Evolutionary conservation across 2,797 vertebrate species (phyloP).

Genomic region (Psittacula derbiana): DNA sequence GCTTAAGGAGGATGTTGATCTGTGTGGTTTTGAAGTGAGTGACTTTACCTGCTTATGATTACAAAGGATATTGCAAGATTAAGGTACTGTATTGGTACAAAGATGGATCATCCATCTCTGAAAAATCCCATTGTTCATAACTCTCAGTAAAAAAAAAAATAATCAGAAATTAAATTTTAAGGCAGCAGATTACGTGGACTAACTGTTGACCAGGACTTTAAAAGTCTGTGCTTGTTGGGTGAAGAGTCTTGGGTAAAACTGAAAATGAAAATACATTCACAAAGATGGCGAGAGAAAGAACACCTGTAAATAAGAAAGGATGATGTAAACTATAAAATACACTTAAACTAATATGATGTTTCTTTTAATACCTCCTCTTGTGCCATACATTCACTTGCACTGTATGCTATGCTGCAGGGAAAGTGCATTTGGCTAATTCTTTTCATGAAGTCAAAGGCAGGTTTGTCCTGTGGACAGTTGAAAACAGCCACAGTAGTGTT

Average conservation of each 20-base stretch:
- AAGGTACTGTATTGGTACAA: neutral
- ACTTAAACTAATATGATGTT: neutral
- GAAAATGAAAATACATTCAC: slow-evolving; percentile 2
- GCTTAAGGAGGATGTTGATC: neutral
- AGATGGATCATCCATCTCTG: neutral
- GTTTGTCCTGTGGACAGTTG: rapidly evolving
- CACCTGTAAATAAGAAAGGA: neutral
- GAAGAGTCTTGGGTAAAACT: neutral
- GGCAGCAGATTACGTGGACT: neutral
- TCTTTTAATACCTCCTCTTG: neutral
- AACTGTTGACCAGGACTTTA: neutral
- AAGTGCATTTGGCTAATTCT: neutral
- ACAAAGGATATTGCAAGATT: neutral
- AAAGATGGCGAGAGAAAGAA: neutral
- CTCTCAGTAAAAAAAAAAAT: neutral
- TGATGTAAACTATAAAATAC: neutral
- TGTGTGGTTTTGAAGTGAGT: neutral
- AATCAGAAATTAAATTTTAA: neutral
- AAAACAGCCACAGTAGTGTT: neutral
- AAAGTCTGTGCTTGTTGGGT: neutral
- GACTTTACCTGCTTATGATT: neutral
- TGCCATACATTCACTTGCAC: neutral
- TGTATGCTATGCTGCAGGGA: neutral
- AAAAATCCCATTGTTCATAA: neutral
- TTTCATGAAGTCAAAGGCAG: neutral